A percentile compares a stretch with the other conserved stretches of the same genome.
These are phyloP conservation scores for Montipora efflorescens DNA, from an alignment of 64 coral and sea anemone species.

Conservation along the genomic window DNA sequence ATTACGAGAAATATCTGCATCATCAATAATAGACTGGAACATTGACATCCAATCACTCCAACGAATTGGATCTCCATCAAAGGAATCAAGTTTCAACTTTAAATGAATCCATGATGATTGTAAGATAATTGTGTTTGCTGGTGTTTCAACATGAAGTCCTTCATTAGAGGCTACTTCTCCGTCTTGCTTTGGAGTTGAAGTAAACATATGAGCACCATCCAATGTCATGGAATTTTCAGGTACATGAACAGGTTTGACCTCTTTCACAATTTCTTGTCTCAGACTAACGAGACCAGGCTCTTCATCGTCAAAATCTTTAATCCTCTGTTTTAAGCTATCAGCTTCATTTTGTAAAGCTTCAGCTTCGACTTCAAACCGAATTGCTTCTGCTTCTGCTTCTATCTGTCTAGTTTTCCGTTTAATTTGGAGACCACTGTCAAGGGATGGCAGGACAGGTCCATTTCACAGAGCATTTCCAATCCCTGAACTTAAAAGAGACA, in stretches of 20 bases:
- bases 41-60: too few species aligned
- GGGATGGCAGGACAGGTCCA: not conserved
- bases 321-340: not conserved
- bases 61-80: conserved; percentile 18
- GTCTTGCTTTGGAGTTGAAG: too few species aligned
- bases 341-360: not conserved
- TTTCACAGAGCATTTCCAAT: not conserved
- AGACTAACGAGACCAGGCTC: not conserved
- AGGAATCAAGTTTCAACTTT: conserved; percentile 21
- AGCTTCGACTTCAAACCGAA: not conserved
- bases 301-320: conserved; percentile 10
- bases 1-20: not conserved
- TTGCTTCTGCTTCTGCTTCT: conserved; percentile 14
- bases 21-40: not conserved
- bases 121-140: too few species aligned
- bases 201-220: too few species aligned
- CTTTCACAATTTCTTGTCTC: too few species aligned
- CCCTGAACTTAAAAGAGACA: not conserved
- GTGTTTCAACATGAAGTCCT: too few species aligned
- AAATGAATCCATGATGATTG: not conserved
- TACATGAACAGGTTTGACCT: too few species aligned
- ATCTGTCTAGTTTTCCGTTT: not conserved
- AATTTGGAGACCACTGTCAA: not conserved
- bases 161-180: too few species aligned
- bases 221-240: too few species aligned